Evolutionary conservation across 2,888 invertebrate genomes (phyloP), one percentile per base, ranked within the genome.

Genomic region (Masnerella sp.): DNA sequence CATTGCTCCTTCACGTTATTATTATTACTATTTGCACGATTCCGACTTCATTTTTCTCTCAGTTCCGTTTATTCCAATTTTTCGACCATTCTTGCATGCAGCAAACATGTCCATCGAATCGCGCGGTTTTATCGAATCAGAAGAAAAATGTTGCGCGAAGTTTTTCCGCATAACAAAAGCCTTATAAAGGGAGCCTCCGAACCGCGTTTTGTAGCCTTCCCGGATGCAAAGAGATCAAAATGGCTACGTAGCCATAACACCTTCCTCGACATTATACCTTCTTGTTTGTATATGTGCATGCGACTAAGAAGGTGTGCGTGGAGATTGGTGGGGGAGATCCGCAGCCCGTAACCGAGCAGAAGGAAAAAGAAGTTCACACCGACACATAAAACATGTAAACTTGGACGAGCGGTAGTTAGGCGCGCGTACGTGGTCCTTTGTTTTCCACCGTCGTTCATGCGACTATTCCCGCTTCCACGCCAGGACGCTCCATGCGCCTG

Each of bases 191-290:
- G 28, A 47, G 58, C 34, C 49, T 71, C 52, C 56, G 56, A 42
- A 32, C 43, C 30, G 18, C 51, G 59, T 68, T 67, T 64, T 52
- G 61, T 34, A 64, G 49, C 47, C 77, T 75, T 78, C 78, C 77
- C 77, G 79, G 78, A 78, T 79, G 77, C 76, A 77, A 78, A 78
- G 73, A 78, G 77, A 75, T 67, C 75, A 76, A 75, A 70, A 73
- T 74, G 68, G 68, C 61, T 68, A 58, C 64, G 65, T 65, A 47
- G 54, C 58, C 45, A 32, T 69, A 68, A 56, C 71, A 70, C 71
- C 75, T 73, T 68, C 73, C 40, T 65, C 51, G 45, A 38, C 47
- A 58, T 61, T 75, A 68, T 64, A 64, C 54, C 58, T 59, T 71
- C 67, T 67, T 52, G 73, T 59, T 70, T 49, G 67, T 67, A 40